These are phyloP conservation scores for Carassius gibelio DNA, from an alignment of 2,113 vertebrate genomes.

Conservation along the genomic window DNA sequence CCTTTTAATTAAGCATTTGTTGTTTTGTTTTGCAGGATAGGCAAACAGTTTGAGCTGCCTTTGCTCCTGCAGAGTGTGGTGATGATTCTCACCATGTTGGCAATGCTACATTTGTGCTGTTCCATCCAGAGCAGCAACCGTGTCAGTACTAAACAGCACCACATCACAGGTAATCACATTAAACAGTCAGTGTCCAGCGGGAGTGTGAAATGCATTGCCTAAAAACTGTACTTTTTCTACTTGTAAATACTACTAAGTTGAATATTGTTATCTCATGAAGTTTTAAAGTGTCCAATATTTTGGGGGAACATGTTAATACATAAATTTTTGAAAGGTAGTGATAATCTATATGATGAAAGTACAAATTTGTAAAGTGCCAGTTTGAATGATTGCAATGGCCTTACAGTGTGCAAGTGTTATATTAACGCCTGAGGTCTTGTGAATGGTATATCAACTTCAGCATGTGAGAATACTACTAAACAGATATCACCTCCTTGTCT, in stretches of 20 bases:
- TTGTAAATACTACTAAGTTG: not conserved
- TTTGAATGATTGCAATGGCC: not conserved
- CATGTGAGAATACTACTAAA: not conserved
- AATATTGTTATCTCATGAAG: not conserved
- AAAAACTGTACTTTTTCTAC: not conserved
- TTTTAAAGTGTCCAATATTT: not conserved
- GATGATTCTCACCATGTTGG: slow-evolving; percentile 81
- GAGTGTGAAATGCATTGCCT: not conserved
- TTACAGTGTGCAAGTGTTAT: not conserved
- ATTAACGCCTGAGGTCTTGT: slow-evolving; percentile 15
- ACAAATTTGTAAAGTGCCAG: not conserved
- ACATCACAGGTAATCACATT: slow-evolving; percentile 73
- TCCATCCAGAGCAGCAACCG: slow-evolving; percentile 72
- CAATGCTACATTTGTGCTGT: slow-evolving; percentile 81
- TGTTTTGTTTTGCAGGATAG: slow-evolving; percentile 71
- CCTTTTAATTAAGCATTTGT: not conserved
- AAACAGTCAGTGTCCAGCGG: not conserved
- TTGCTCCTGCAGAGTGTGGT: slow-evolving; percentile 81
- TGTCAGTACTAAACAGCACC: slow-evolving; percentile 77
- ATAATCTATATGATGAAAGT: not conserved
- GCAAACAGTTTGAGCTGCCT: slow-evolving; percentile 81
- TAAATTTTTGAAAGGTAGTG: not conserved
- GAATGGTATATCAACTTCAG: slow-evolving; percentile 1
- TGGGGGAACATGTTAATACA: not conserved
- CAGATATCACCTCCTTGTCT: not conserved